Evolutionary conservation across 2,888 invertebrate genomes (phyloP), one percentile per base, ranked within the genome.

Genomic region (Exephanes ischioxanthus): DNA sequence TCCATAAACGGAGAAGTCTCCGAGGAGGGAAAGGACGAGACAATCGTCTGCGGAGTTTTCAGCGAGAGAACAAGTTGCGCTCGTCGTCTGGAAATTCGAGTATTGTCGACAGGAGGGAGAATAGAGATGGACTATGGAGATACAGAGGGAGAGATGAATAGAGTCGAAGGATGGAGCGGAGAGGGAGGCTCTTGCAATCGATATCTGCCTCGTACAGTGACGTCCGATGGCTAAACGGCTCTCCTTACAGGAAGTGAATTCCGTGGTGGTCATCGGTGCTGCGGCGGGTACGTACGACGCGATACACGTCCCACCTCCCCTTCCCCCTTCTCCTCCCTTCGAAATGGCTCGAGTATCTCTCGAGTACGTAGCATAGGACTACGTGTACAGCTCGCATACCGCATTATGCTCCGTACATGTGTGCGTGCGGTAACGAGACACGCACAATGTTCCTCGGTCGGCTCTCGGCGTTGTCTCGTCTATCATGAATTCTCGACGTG

Each of bases 121-220:
- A 85, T 80, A 83, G 76, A 80, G 85, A 80, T 80, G 81, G 79
- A 80, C 67, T 58, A 72, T 77, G 82, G 51, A 68, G 67, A 79
- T 80, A 71, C 70, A 80, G 48, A 72, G 83, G 45, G 80, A 75
- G 80, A 61, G 84, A 53, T 53, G 76, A 80, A 84, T 81, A 85
- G 83, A 68, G 73, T 55, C 75, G 76, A 81, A 80, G 80, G 76
- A 79, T 73, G 75, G 82, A 85, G 87, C 3, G 87, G 88, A 81
- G 84, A 88, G 87, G 87, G 86, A 87, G 83, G 85, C 77, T 67
- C 67, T 53, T 67, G 77, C 77, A 77, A 77, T 77, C 77, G 77
- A 89, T 87, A 87, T 86, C 86, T 88, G 87, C 86, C 41, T 67
- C 77, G 77, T 41, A 67, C 77, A 77, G 66, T 77, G 77, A 77